phyloP scores from a whole-genome alignment of 1,140 invertebrate species.

The Aphidius gifuensis region DNA sequence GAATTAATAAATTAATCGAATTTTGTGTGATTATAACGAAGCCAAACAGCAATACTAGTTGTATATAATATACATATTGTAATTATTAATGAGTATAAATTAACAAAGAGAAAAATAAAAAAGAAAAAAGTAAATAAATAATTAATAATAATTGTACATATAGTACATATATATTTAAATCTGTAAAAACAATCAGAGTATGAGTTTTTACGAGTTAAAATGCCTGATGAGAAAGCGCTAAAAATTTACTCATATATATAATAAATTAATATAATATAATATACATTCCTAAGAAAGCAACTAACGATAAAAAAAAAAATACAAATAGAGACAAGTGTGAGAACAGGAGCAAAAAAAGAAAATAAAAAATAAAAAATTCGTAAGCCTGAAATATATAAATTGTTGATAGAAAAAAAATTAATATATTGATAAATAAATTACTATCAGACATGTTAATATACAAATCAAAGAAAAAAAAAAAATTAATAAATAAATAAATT shows the following conservation, averaged over 20 bases:
- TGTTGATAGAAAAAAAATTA: no score
- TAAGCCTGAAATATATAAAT: no score
- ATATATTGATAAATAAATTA: conserved; percentile 8
- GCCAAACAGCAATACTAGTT: conserved; percentile 51
- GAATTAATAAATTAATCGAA: conserved; percentile 18
- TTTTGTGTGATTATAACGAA: conserved; percentile 27
- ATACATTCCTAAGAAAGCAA: no score
- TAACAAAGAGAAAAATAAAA: conserved; percentile 38
- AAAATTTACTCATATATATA: no score
- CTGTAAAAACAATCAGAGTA: no score
- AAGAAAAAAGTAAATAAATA: not conserved
- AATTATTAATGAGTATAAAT: conserved; percentile 34
- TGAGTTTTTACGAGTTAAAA: no score
- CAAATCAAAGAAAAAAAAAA: no score
- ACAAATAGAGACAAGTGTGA: conserved; percentile 2
- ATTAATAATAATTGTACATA: conserved; percentile 36
- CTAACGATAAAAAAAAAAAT: not conserved
- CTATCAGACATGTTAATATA: conserved; percentile 14
- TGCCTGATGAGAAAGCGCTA: no score
- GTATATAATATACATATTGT: conserved; percentile 46
- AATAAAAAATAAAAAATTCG: conserved; percentile 1
- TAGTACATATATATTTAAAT: conserved; percentile 26
- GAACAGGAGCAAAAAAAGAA: no score
- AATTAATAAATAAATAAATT: conserved; percentile 22
- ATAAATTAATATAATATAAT: no score